A percentile compares a stretch with the other conserved stretches of the same genome.
These are phyloP conservation scores for Leptosomus discolor DNA, from an alignment of 2,113 vertebrate genomes.

Conservation along the genomic window DNA sequence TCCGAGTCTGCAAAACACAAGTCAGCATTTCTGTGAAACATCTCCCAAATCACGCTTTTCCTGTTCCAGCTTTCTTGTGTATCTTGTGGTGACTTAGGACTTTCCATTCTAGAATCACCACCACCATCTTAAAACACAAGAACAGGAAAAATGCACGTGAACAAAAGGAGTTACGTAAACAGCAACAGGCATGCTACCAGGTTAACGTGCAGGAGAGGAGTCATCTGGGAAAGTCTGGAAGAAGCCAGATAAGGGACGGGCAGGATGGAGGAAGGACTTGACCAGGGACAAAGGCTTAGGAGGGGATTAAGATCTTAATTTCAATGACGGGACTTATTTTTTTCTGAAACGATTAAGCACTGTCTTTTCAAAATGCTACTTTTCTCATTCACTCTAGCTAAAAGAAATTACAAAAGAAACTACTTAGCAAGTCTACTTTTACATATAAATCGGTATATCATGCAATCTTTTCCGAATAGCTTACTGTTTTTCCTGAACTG, in stretches of 20 bases:
- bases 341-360: conserved; percentile 51
- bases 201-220: conserved; percentile 45
- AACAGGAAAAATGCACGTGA: conserved; percentile 12
- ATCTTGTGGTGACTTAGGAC: not conserved
- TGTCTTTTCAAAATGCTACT: conserved; percentile 40
- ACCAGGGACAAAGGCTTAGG: conserved; percentile 44
- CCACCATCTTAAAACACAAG: not conserved
- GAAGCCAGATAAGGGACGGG: conserved; percentile 48
- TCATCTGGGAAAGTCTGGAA: conserved; percentile 65
- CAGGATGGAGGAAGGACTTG: conserved; percentile 28
- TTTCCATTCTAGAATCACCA: not conserved
- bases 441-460: not conserved
- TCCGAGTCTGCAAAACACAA: not conserved
- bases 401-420: not conserved
- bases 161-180: not conserved
- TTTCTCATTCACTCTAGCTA: conserved; percentile 16
- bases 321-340: conserved; percentile 64
- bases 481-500: conserved; percentile 76
- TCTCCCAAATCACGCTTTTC: not conserved
- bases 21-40: not conserved
- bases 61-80: not conserved
- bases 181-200: conserved; percentile 67
- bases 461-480: conserved; percentile 8
- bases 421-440: not conserved
- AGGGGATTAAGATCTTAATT: conserved; percentile 54